Evolutionary conservation across 2,113 vertebrate species (phyloP).

Genomic region (Gymnarchus niloticus): DNA sequence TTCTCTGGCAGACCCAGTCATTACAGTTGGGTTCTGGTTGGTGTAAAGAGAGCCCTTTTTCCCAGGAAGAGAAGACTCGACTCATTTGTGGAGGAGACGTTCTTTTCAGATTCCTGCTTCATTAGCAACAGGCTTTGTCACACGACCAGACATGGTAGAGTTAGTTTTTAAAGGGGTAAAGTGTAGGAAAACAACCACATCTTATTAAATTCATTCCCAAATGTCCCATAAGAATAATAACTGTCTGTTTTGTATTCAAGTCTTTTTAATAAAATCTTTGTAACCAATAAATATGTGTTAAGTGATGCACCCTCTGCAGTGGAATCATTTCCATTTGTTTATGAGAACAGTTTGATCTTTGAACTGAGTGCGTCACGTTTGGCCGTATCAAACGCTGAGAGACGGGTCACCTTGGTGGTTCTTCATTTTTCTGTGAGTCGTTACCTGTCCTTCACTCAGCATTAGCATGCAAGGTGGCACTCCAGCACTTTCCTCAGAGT

Average conservation of each 20-base stretch:
- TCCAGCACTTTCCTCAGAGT: too few relatives aligned
- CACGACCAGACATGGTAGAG: background rate
- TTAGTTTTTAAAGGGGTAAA: background rate
- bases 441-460: background rate
- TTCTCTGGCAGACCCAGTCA: background rate
- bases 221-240: constrained; percentile 8
- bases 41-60: background rate
- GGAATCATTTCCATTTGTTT: background rate
- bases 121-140: background rate
- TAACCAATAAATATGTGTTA: constrained; percentile 34
- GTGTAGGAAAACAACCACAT: background rate
- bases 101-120: background rate
- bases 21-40: background rate
- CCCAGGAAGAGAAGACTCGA: constrained; percentile 18
- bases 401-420: background rate
- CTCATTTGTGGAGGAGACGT: background rate
- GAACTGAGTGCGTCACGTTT: background rate
- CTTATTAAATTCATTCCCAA: background rate
- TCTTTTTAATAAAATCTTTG: constrained; percentile 51
- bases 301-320: background rate
- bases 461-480: background rate
- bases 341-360: background rate
- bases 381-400: background rate
- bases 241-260: constrained; percentile 23
- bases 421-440: background rate